phyloP scores from a whole-genome alignment of 2,888 invertebrate genomes.

The Leptinotarsa peninsularis region DNA sequence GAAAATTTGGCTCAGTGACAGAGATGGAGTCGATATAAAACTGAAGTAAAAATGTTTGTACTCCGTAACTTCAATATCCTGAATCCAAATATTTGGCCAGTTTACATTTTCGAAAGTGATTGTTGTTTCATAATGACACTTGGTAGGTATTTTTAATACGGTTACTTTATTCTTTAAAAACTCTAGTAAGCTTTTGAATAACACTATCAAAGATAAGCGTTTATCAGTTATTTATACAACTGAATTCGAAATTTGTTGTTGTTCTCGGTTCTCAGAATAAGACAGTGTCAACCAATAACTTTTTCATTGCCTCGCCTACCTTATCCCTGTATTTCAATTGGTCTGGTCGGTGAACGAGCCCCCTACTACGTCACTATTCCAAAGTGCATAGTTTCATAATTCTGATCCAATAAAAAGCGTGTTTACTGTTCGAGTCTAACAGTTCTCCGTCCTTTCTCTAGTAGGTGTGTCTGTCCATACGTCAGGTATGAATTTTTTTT shows the following conservation, averaged over 20 bases:
- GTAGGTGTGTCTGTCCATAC: constrained; percentile 9
- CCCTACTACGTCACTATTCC: neutral
- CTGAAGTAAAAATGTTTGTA: too few relatives aligned
- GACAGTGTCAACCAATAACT: neutral
- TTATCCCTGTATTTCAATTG: neutral
- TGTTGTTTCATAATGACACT: too few relatives aligned
- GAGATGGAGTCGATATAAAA: too few relatives aligned
- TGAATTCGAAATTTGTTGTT: neutral
- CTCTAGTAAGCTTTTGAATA: too few relatives aligned
- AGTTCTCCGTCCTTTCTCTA: constrained; percentile 9
- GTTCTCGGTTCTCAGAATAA: neutral
- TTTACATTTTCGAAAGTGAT: too few relatives aligned
- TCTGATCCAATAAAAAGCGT: constrained; percentile 15
- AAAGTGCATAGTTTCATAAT: constrained; percentile 2
- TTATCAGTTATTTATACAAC: neutral
- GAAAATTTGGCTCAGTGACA: too few relatives aligned
- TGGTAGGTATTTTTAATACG: too few relatives aligned
- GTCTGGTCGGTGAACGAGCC: constrained; percentile 2
- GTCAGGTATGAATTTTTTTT: constrained; percentile 2
- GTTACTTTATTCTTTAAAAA: too few relatives aligned
- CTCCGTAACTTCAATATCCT: too few relatives aligned
- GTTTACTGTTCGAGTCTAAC: neutral
- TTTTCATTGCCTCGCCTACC: neutral
- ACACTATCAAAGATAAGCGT: neutral
- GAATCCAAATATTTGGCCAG: too few relatives aligned